These are phyloP conservation scores for Trachelus iudaicus DNA, from an alignment of 2,888 invertebrate species.

Conservation along the genomic window DNA sequence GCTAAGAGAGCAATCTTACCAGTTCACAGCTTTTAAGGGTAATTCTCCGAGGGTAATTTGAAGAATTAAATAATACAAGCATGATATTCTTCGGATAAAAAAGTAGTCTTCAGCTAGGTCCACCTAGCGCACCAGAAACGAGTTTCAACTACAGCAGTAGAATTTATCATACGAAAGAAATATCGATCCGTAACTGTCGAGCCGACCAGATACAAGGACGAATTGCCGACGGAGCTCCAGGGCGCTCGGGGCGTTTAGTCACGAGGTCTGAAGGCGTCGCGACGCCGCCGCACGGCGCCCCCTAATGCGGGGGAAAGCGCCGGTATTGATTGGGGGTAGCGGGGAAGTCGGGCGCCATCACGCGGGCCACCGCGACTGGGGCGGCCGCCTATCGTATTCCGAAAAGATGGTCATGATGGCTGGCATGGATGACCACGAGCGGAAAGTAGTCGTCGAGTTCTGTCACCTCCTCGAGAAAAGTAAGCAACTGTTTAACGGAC, in stretches of 20 bases:
- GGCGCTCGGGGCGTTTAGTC: slow-evolving; percentile 20
- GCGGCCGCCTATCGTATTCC: slow-evolving; percentile 27
- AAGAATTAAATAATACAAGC: neutral
- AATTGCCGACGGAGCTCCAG: slow-evolving; percentile 1
- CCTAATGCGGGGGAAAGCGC: slow-evolving; percentile 48
- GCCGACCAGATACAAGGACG: neutral
- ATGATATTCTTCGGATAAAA: neutral
- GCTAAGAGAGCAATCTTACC: neutral
- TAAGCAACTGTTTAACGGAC: slow-evolving; percentile 95
- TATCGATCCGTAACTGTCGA: slow-evolving; percentile 1
- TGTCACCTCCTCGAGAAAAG: slow-evolving; percentile 96
- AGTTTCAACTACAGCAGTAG: neutral
- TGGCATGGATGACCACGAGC: slow-evolving; percentile 86
- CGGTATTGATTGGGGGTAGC: slow-evolving; percentile 49
- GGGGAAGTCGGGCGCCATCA: slow-evolving; percentile 46
- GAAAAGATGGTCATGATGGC: slow-evolving; percentile 79
- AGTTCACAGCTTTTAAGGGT: neutral
- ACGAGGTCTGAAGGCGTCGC: slow-evolving; percentile 23
- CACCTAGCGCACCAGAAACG: neutral
- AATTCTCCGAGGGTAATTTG: neutral
- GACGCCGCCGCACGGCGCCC: slow-evolving; percentile 40
- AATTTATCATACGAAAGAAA: neutral
- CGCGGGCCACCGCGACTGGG: slow-evolving; percentile 49
- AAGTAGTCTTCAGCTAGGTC: neutral
- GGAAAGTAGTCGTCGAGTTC: slow-evolving; percentile 94